Evolutionary conservation across 2,113 vertebrate species (phyloP), one percentile per base, ranked within the genome.

Genomic region (Machaerirhynchus nigripectus): DNA sequence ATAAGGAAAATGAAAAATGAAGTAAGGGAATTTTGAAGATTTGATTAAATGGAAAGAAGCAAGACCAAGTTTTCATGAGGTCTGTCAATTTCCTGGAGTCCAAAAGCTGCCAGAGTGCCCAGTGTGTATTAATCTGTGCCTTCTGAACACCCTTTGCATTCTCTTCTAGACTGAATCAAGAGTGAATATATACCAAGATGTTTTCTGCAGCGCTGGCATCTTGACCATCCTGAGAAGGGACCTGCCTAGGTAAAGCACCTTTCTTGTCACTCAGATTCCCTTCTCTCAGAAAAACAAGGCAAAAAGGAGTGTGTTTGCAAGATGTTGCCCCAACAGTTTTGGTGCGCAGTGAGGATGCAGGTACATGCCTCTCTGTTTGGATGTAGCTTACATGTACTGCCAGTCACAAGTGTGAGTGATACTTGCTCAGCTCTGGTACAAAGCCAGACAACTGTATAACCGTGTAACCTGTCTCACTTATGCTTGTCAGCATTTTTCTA

Each of bases 241-340:
- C 13, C 1, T 0, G 0, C 9, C 8, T 19, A 67, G 11, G 11
- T 44, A 33, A 27, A 33, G 1, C 11, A 16, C 3, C 13, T 47
- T 56, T 60, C 27, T 71, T 81, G 15, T 69, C 35, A 44, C 21
- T 70, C 30, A 70, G 47, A 76, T 53, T 63, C 13, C 1, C 7
- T 69, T 73, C 20, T 68, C 44, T 56, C 6, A 40, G 52, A 77
- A 71, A 53, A 53, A 7, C 5, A 61, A 27, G 21, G 26, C 7
- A 53, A 27, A 39, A 60, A 52, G 13, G 31, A 42, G 1, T 1
- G 4, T 18, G 7, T 7, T 17, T 74, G 56, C 9, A 52, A 73
- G 21, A 30, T 16, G 31, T 7, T 84, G 7, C 13, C 27, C 12
- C 7, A 31, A 15, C 1, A 40, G 16, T 47, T 61, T 6, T 67